These are phyloP conservation scores for Pollimyrus isidori DNA, from an alignment of 2,113 vertebrate genomes.

Conservation along the genomic window DNA sequence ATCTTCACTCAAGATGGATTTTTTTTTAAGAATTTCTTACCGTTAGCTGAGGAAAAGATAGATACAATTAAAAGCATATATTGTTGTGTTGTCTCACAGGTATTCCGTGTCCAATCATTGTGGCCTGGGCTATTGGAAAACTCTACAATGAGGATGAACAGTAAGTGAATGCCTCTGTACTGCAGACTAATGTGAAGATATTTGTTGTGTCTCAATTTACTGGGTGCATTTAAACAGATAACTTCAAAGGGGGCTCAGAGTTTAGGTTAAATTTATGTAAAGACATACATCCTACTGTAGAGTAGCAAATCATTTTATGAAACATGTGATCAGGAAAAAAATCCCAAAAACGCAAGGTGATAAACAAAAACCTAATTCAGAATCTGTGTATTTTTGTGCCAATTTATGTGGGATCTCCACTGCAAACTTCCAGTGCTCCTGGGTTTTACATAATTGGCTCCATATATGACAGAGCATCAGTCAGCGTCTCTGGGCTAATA, in stretches of 20 bases:
- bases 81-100: constrained; percentile 56
- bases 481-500: background rate
- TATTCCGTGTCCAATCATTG: constrained; percentile 82
- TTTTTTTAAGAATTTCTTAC: background rate
- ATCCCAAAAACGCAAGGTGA: background rate
- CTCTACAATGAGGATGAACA: constrained; percentile 85
- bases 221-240: background rate
- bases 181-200: background rate
- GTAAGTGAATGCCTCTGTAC: constrained; percentile 59
- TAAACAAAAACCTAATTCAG: too few species aligned
- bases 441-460: background rate
- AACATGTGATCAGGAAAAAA: background rate
- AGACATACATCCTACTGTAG: background rate
- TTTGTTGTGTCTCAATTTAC: background rate
- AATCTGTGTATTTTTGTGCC: background rate
- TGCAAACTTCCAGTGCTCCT: background rate
- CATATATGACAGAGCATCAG: background rate
- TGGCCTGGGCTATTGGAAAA: constrained; percentile 84
- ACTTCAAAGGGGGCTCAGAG: too few species aligned
- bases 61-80: background rate
- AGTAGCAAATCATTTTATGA: background rate
- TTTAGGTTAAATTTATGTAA: background rate
- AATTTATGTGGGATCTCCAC: background rate
- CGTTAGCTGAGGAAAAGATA: background rate
- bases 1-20: background rate